Evolutionary conservation across 2,797 vertebrate genomes (phyloP).

Genomic region (Myotis planiceps): DNA sequence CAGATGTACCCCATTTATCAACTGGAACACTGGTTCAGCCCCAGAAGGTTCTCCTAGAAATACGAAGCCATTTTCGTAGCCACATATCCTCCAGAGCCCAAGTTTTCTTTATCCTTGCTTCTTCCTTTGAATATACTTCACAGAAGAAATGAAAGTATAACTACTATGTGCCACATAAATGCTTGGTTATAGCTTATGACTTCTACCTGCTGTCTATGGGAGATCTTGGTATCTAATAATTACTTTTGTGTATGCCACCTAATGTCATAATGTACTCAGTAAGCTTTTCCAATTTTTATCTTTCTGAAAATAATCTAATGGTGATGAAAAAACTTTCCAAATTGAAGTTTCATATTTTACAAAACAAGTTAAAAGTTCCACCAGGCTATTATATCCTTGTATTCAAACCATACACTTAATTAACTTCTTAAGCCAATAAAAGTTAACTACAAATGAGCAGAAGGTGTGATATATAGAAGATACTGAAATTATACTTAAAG

Average conservation of each 20-base stretch:
- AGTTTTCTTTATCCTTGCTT: not conserved
- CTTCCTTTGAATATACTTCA: not conserved
- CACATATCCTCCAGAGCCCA: not conserved
- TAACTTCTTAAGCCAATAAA: not conserved
- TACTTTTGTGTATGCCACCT: not conserved
- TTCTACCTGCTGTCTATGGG: not conserved
- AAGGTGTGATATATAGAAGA: not conserved
- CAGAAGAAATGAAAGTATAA: not conserved
- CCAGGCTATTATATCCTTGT: not conserved
- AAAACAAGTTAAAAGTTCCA: not conserved
- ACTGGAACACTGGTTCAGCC: no score
- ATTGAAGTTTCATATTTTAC: not conserved
- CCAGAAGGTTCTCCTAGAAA: not conserved
- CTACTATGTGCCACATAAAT: not conserved
- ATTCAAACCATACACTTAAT: not conserved
- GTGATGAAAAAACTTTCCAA: not conserved
- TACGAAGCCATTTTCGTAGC: not conserved
- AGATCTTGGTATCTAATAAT: not conserved
- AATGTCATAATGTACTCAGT: not conserved
- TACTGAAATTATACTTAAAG: not conserved
- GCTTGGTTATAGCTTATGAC: not conserved
- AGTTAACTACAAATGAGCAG: not conserved
- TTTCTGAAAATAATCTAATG: slow-evolving; percentile 12
- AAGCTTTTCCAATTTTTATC: not conserved
- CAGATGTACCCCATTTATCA: not conserved